Conservation (phyloP, 2,888 invertebrate genomes). For the Drosophila pseudotakahashii region DNA sequence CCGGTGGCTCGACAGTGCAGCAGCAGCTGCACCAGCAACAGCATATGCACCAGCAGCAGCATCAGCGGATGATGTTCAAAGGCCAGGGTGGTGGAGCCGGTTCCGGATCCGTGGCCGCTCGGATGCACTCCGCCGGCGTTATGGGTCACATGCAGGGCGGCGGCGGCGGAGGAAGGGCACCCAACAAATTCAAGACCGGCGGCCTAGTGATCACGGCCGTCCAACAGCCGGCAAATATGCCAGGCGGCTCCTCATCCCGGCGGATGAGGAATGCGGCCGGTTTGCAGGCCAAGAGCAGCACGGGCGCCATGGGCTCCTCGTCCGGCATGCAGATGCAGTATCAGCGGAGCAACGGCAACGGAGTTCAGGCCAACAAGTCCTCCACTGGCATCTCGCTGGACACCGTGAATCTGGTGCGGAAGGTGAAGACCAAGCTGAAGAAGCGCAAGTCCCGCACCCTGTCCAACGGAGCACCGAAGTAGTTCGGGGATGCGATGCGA, state of each 20-base stretch:
- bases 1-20: slow-evolving; percentile 20
- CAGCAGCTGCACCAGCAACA: slow-evolving; percentile 20
- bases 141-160: neutral
- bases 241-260: slow-evolving; percentile 37
- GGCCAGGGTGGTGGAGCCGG: slow-evolving; percentile 1
- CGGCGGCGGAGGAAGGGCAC: slow-evolving; percentile 6
- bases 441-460: slow-evolving; percentile 69
- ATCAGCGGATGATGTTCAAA: slow-evolving; percentile 45
- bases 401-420: slow-evolving; percentile 84
- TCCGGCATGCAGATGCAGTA: slow-evolving; percentile 23
- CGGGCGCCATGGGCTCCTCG: slow-evolving; percentile 14
- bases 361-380: slow-evolving; percentile 22
- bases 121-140: slow-evolving; percentile 56
- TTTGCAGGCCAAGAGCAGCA: slow-evolving; percentile 34
- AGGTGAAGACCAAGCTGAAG: slow-evolving; percentile 81
- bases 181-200: slow-evolving; percentile 86
- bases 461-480: slow-evolving; percentile 31
- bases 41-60: slow-evolving; percentile 29
- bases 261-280: slow-evolving; percentile 53
- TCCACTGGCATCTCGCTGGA: slow-evolving; percentile 82
- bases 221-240: slow-evolving; percentile 56
- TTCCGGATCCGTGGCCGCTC: slow-evolving; percentile 10
- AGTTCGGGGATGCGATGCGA: no score
- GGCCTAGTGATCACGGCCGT: slow-evolving; percentile 87
- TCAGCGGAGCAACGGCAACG: slow-evolving; percentile 17